A percentile compares a stretch with the other conserved stretches of the same genome.
Conservation (phyloP, 2,113 vertebrate species). For the Setophaga coronata region DNA sequence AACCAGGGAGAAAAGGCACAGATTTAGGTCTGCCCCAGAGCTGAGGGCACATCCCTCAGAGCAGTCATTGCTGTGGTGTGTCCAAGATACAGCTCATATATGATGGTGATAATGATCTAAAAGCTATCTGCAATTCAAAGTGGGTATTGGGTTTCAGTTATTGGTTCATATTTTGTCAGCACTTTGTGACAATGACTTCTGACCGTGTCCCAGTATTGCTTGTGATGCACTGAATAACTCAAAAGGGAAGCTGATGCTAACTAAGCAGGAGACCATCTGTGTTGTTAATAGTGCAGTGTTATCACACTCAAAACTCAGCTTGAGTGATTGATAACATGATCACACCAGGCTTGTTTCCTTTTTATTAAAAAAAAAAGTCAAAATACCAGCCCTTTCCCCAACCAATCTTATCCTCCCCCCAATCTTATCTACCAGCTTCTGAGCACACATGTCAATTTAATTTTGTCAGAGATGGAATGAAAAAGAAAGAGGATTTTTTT, state of each 20-base stretch:
- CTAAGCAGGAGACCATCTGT: constrained; percentile 25
- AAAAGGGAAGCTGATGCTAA: not conserved
- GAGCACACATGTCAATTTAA: not conserved
- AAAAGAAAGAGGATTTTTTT: not conserved
- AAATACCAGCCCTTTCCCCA: not conserved
- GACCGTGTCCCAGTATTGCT: not conserved
- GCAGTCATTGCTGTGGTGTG: not conserved
- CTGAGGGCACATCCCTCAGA: not conserved
- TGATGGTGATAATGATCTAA: not conserved
- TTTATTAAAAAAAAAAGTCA: not conserved
- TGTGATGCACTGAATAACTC: not conserved
- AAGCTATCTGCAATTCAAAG: not conserved
- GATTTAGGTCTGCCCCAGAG: not conserved
- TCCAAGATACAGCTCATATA: not conserved
- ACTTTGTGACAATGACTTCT: not conserved
- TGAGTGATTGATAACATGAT: not conserved
- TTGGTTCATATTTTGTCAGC: not conserved
- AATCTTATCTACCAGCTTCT: not conserved
- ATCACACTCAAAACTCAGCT: not conserved
- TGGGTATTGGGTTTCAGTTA: not conserved
- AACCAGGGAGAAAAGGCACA: not conserved
- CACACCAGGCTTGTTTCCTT: not conserved
- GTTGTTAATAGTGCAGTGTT: not conserved
- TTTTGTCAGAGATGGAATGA: not conserved
- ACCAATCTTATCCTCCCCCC: not conserved